A percentile compares a stretch with the other conserved stretches of the same genome.
These are phyloP conservation scores for Eurypyga helias DNA, from an alignment of 2,113 vertebrate species.

Conservation along the genomic window DNA sequence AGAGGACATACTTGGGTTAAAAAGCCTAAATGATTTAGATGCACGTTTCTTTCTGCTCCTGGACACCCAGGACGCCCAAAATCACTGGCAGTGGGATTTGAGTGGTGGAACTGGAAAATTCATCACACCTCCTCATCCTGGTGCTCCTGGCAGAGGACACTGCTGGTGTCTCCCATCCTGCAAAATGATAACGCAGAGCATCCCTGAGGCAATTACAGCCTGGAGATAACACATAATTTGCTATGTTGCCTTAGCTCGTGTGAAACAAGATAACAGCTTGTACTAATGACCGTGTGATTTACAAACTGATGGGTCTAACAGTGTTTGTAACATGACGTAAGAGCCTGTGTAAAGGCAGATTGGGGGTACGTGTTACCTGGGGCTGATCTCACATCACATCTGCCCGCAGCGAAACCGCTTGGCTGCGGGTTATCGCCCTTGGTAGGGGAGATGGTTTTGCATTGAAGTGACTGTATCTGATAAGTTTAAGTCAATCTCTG, in stretches of 20 bases:
- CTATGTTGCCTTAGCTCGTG: neutral
- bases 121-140: neutral
- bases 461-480: neutral
- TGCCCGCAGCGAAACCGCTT: rapidly evolving
- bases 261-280: neutral
- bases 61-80: neutral
- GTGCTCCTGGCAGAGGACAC: neutral
- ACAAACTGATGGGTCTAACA: neutral
- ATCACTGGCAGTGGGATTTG: neutral
- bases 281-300: neutral
- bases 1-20: neutral
- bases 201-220: neutral
- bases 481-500: neutral
- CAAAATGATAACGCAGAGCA: rapidly evolving
- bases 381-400: rapidly evolving
- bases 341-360: neutral
- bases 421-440: neutral
- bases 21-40: neutral
- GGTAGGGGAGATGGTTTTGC: neutral
- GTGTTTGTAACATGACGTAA: neutral
- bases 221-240: neutral
- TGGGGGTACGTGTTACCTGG: rapidly evolving
- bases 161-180: neutral
- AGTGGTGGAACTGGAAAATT: neutral
- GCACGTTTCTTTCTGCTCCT: neutral